Conservation (phyloP, 1,140 invertebrate genomes). For the Choristoneura fumiferana region DNA sequence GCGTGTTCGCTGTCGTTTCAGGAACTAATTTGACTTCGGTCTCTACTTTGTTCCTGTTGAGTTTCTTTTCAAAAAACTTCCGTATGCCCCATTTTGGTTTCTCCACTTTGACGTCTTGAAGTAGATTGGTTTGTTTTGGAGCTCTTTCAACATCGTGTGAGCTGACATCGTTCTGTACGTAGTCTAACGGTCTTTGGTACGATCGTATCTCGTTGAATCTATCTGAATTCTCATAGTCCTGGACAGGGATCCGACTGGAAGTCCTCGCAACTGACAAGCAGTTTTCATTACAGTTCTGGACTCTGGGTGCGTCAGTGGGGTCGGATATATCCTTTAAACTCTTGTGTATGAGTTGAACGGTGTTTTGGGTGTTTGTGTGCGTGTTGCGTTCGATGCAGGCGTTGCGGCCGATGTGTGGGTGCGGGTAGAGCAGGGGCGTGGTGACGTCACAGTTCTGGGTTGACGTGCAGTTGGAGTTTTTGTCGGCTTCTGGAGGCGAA, state of each 20-base stretch:
- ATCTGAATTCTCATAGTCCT: slow-evolving; percentile 48
- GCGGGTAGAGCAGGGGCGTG: slow-evolving; percentile 76
- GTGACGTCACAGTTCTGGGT: slow-evolving; percentile 52
- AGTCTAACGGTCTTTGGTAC: slow-evolving; percentile 82
- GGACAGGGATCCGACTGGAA: slow-evolving; percentile 32
- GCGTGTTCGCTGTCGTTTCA: slow-evolving; percentile 38
- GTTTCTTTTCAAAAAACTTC: slow-evolving; percentile 56
- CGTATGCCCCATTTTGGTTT: slow-evolving; percentile 67
- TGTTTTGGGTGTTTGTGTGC: slow-evolving; percentile 77
- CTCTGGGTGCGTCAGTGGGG: slow-evolving; percentile 44
- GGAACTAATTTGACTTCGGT: slow-evolving; percentile 78
- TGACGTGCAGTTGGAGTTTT: slow-evolving; percentile 56
- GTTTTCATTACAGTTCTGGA: slow-evolving; percentile 41
- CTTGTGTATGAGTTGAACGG: slow-evolving; percentile 86
- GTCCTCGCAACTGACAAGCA: slow-evolving; percentile 57
- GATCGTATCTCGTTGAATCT: slow-evolving; percentile 60
- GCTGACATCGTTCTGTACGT: slow-evolving; percentile 87
- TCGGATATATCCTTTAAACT: slow-evolving; percentile 81
- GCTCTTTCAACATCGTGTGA: slow-evolving; percentile 78
- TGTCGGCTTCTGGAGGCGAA: slow-evolving; percentile 42
- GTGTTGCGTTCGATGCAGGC: slow-evolving; percentile 93
- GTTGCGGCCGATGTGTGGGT: slow-evolving; percentile 93
- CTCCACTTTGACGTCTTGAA: slow-evolving; percentile 58
- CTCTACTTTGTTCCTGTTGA: slow-evolving; percentile 66
- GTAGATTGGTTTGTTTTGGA: slow-evolving; percentile 65